Percentiles rank a stretch among this genome's conserved stretches.
These are phyloP conservation scores for Chironomus striatipennis DNA, from an alignment of 1,140 invertebrate species.

Conservation along the genomic window DNA sequence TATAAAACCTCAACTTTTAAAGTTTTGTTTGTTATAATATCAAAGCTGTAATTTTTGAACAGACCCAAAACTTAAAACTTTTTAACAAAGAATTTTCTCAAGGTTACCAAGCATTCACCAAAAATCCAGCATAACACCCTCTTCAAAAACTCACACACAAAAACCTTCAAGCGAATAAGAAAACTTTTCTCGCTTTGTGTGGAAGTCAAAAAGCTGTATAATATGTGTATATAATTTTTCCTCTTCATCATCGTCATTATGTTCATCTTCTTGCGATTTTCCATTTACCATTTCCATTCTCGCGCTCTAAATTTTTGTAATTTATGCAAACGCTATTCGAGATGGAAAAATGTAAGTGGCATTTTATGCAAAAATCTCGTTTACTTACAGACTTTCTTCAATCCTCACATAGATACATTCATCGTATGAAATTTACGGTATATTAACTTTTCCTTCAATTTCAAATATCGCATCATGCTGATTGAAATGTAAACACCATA, in stretches of 20 bases:
- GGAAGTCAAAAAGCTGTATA: no score
- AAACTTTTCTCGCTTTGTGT: no score
- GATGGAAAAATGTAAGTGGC: background rate
- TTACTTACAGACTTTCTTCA: constrained; percentile 13
- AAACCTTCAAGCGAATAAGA: no score
- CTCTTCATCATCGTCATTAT: background rate
- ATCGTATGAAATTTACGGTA: constrained; percentile 7
- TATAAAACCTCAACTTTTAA: no score
- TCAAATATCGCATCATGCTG: background rate
- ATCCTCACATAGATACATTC: background rate
- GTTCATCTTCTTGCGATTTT: no score
- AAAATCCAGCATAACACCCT: no score
- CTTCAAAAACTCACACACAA: no score
- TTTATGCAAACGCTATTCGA: background rate
- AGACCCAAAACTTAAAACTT: no score
- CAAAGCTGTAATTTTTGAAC: no score
- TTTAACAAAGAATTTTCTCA: no score
- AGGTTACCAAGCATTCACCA: no score
- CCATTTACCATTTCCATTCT: background rate
- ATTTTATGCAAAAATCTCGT: constrained; percentile 13
- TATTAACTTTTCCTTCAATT: constrained; percentile 1
- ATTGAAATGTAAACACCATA: constrained; percentile 1
- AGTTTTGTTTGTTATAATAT: no score
- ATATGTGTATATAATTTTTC: background rate
- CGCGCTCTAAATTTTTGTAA: background rate